Percentiles rank a stretch among this genome's conserved stretches.
Evolutionary conservation across 1,140 invertebrate species (phyloP).

Genomic region (Drosophila baimaii): DNA sequence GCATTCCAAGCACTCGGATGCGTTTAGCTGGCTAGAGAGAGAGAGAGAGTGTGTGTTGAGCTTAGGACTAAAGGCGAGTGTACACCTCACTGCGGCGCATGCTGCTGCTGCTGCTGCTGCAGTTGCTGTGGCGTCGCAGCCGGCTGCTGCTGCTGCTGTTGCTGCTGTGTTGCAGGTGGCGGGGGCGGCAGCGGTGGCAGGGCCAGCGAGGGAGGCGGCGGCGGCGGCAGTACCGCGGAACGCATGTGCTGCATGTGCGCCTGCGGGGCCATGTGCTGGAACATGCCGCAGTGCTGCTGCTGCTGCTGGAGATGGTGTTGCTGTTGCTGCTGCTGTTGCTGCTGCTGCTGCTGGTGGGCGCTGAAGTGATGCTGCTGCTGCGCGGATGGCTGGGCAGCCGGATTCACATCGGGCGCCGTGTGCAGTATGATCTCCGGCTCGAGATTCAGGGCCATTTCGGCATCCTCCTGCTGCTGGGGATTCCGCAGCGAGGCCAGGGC

Average conservation of each 20-base stretch:
- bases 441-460: slow-evolving; percentile 75
- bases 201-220: slow-evolving; percentile 38
- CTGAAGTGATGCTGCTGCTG: slow-evolving; percentile 77
- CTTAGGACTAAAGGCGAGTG: slow-evolving; percentile 54
- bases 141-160: slow-evolving; percentile 66
- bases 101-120: slow-evolving; percentile 68
- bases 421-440: slow-evolving; percentile 81
- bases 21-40: slow-evolving; percentile 49
- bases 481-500: slow-evolving; percentile 57
- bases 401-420: slow-evolving; percentile 73
- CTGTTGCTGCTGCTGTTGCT: slow-evolving; percentile 62
- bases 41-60: slow-evolving; percentile 45
- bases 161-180: slow-evolving; percentile 68
- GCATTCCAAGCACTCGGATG: slow-evolving; percentile 32
- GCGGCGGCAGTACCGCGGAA: slow-evolving; percentile 60
- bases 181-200: slow-evolving; percentile 58
- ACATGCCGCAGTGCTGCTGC: slow-evolving; percentile 81
- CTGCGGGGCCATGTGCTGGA: slow-evolving; percentile 80
- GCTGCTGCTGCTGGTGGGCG: slow-evolving; percentile 67
- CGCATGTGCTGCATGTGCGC: slow-evolving; percentile 79
- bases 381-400: slow-evolving; percentile 62
- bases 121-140: slow-evolving; percentile 59
- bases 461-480: slow-evolving; percentile 58
- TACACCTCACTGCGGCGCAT: slow-evolving; percentile 49
- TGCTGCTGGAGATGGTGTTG: slow-evolving; percentile 68